phyloP scores from a whole-genome alignment of 1,140 invertebrate genomes.

The Glossosoma conforme region DNA sequence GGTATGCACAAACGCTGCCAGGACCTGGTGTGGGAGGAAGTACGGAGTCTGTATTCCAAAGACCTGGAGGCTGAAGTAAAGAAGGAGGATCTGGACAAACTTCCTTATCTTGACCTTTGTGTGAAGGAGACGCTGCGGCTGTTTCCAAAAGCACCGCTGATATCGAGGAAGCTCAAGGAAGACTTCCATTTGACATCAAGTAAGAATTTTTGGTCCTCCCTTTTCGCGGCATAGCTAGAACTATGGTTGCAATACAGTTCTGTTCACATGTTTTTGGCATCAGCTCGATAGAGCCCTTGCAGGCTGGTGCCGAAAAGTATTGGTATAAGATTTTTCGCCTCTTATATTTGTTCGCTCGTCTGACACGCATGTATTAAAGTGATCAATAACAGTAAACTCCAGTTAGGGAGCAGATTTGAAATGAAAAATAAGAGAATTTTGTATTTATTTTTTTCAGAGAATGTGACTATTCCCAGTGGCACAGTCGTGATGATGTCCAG shows the following conservation, averaged over 20 bases:
- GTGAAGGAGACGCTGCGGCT: slow-evolving; percentile 1
- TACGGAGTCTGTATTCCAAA: neutral
- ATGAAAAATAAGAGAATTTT: neutral
- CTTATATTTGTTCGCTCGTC: too few relatives aligned
- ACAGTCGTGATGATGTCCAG: slow-evolving; percentile 43
- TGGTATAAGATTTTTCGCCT: too few relatives aligned
- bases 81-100: neutral
- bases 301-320: too few relatives aligned
- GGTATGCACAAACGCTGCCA: slow-evolving; percentile 5
- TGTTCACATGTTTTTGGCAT: too few relatives aligned
- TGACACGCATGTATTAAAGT: too few relatives aligned
- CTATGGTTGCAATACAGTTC: too few relatives aligned
- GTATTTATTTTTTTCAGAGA: slow-evolving; percentile 32
- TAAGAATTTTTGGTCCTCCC: slow-evolving; percentile 3
- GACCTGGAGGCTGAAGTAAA: neutral
- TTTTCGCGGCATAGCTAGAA: too few relatives aligned
- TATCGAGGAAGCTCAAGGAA: neutral
- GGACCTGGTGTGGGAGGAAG: slow-evolving; percentile 5
- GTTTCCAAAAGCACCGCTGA: slow-evolving; percentile 1
- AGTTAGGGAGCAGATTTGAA: too few relatives aligned
- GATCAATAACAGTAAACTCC: too few relatives aligned
- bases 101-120: slow-evolving; percentile 5
- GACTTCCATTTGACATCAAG: slow-evolving; percentile 6
- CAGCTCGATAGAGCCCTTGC: too few relatives aligned
- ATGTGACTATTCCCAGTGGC: slow-evolving; percentile 39